Conservation (phyloP, 1,140 invertebrate genomes). For the Dendrolimus punctatus region DNA sequence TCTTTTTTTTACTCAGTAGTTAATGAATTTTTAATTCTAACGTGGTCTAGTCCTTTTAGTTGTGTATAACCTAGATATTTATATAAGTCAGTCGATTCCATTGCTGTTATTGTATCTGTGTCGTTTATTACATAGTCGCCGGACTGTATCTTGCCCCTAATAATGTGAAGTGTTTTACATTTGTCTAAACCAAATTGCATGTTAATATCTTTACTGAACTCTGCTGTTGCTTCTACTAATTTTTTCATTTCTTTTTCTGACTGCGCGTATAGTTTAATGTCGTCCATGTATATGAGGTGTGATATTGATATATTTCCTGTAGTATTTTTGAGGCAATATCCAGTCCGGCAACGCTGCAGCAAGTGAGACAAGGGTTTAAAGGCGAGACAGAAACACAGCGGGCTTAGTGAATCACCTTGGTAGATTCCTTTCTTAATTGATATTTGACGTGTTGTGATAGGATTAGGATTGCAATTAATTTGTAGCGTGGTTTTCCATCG, state of each 20-base stretch:
- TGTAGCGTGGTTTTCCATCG: too few relatives aligned
- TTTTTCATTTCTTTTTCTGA: conserved; percentile 9
- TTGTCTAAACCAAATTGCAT: conserved; percentile 10
- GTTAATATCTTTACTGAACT: not conserved
- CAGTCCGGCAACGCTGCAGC: not conserved
- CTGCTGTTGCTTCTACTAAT: conserved; percentile 5
- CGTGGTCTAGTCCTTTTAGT: conserved; percentile 14
- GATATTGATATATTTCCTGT: too few relatives aligned
- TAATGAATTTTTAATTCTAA: conserved; percentile 13
- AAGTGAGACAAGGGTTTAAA: not conserved
- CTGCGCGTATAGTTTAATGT: conserved; percentile 10
- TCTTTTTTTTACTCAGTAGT: conserved; percentile 15
- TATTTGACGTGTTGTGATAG: too few relatives aligned
- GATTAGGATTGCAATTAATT: too few relatives aligned
- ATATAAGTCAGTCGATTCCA: conserved; percentile 18
- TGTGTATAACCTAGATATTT: conserved; percentile 28
- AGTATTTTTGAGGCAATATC: not conserved
- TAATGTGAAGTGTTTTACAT: conserved; percentile 22
- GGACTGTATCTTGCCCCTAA: conserved; percentile 12
- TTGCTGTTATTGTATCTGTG: conserved; percentile 6
- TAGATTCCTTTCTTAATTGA: not conserved
- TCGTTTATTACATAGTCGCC: conserved; percentile 10
- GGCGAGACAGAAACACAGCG: not conserved
- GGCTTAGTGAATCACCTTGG: conserved; percentile 1
- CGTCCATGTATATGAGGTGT: not conserved